These are phyloP conservation scores for Petrolisthes cinctipes DNA, from an alignment of 2,888 invertebrate species.

Conservation along the genomic window DNA sequence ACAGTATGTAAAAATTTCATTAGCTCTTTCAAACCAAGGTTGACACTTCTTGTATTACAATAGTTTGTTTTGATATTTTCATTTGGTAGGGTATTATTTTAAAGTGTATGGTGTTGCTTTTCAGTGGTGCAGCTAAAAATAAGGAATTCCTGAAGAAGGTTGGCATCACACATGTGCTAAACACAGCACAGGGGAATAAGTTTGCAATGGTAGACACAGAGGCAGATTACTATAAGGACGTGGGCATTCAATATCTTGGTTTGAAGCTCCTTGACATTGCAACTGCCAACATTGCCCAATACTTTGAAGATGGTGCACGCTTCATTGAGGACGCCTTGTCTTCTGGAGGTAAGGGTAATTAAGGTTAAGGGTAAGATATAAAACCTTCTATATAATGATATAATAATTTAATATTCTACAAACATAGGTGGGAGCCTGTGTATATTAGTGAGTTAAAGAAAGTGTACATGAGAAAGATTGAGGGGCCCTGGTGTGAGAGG, in stretches of 20 bases:
- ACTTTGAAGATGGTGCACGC: constrained; percentile 83
- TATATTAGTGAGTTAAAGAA: no score
- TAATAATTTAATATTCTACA: no score
- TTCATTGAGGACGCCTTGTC: constrained; percentile 80
- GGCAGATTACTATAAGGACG: constrained; percentile 71
- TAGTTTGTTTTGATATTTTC: no score
- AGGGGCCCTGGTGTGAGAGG: no score
- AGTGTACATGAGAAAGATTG: no score
- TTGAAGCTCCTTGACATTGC: constrained; percentile 84
- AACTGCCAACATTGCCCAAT: constrained; percentile 82
- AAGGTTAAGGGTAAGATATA: neutral
- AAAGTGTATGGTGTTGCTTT: neutral
- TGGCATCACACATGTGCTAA: constrained; percentile 88
- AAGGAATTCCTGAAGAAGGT: constrained; percentile 80
- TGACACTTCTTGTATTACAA: no score
- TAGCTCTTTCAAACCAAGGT: no score
- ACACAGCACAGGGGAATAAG: constrained; percentile 86
- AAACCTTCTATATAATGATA: no score
- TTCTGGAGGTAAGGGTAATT: constrained; percentile 52
- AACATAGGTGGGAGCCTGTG: no score
- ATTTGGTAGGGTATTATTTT: neutral
- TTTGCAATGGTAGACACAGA: constrained; percentile 77
- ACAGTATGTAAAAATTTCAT: no score
- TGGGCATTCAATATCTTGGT: constrained; percentile 85
- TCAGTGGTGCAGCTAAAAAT: constrained; percentile 81